These are phyloP conservation scores for Leptoclinus maculatus DNA, from an alignment of 2,797 vertebrate species.

Conservation along the genomic window DNA sequence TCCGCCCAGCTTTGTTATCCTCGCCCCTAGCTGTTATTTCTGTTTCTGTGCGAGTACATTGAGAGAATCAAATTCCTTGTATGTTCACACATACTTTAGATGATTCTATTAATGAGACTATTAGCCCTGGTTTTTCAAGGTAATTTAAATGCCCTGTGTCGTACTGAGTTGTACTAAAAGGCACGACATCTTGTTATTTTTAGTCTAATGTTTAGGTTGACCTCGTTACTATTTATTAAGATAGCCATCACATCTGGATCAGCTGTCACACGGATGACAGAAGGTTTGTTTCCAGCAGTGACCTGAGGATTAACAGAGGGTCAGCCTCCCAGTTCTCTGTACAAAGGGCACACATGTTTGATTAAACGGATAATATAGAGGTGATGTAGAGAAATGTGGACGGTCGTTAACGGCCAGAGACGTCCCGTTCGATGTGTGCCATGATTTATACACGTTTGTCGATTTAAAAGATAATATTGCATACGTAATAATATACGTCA, in stretches of 20 bases:
- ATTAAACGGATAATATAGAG: slow-evolving; percentile 22
- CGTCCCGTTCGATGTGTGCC: neutral
- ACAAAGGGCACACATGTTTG: neutral
- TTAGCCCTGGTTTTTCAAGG: neutral
- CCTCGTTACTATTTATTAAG: slow-evolving; percentile 18
- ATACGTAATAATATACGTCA: no score
- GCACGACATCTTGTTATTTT: slow-evolving; percentile 1
- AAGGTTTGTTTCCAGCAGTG: slow-evolving; percentile 26
- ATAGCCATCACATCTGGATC: slow-evolving; percentile 36
- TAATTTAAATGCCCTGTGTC: neutral
- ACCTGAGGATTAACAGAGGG: slow-evolving; percentile 21
- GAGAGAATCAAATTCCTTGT: neutral
- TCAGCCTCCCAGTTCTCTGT: neutral
- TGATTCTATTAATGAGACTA: neutral
- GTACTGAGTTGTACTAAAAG: neutral
- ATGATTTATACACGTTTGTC: neutral
- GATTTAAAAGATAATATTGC: neutral
- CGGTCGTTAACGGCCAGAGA: neutral
- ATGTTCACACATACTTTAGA: neutral
- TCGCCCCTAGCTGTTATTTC: neutral
- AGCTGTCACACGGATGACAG: slow-evolving; percentile 20
- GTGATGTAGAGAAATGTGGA: neutral
- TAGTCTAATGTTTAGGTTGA: slow-evolving; percentile 18
- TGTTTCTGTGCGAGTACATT: neutral
- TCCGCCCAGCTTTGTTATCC: neutral